phyloP scores from a whole-genome alignment of 1,140 invertebrate species.

The Neocloeon triangulifer region DNA sequence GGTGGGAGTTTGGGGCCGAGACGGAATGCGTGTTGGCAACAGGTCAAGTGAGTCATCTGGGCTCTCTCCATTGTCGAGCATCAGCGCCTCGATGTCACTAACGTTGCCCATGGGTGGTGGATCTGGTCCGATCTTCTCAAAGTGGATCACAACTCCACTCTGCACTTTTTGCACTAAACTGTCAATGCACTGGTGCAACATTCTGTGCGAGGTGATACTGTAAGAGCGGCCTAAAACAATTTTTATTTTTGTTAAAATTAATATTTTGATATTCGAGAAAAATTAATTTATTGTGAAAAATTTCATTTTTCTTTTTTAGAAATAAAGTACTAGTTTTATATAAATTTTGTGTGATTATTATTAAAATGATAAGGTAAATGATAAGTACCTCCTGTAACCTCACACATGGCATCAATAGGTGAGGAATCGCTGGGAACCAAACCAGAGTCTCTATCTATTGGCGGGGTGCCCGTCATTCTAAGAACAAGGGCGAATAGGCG shows the following conservation, averaged over 20 bases:
- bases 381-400: conserved; percentile 97
- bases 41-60: no score
- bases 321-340: no score
- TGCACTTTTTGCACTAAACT: conserved; percentile 93
- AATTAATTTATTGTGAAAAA: no score
- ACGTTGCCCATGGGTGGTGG: conserved; percentile 37
- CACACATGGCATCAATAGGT: conserved; percentile 93
- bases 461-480: conserved; percentile 58
- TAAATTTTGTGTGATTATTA: no score
- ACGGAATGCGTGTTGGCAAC: no score
- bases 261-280: no score
- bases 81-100: conserved; percentile 20
- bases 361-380: no score
- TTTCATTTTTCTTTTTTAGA: no score
- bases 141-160: conserved; percentile 92
- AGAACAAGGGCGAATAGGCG: conserved; percentile 87
- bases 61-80: conserved; percentile 14
- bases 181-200: conserved; percentile 90
- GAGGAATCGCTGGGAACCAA: conserved; percentile 78
- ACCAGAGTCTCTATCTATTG: conserved; percentile 35
- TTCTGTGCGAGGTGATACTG: conserved; percentile 80
- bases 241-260: no score
- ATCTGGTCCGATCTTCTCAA: conserved; percentile 92
- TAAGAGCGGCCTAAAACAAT: conserved; percentile 93
- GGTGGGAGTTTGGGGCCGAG: conserved; percentile 3